A percentile compares a stretch with the other conserved stretches of the same genome.
phyloP scores from a whole-genome alignment of 2,113 vertebrate genomes.

The Pyrgilauda ruficollis region DNA sequence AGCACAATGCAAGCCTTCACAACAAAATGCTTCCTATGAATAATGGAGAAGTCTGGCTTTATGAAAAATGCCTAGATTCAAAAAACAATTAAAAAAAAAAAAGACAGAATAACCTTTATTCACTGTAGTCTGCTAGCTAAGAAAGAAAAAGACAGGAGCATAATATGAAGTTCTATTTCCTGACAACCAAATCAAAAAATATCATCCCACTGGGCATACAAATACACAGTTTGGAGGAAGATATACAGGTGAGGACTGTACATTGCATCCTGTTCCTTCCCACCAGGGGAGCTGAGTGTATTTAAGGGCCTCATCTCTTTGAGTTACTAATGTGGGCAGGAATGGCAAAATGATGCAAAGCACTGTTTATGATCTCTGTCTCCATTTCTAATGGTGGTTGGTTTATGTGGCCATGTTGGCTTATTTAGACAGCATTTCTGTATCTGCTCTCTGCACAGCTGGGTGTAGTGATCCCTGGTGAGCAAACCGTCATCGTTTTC shows the following conservation, averaged over 20 bases:
- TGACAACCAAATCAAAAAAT: constrained; percentile 29
- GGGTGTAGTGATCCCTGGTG: neutral
- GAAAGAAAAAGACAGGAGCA: neutral
- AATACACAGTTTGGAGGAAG: neutral
- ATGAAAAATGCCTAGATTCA: neutral
- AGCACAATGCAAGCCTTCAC: neutral
- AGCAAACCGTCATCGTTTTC: neutral
- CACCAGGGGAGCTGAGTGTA: neutral
- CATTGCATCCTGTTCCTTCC: neutral
- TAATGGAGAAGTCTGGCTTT: constrained; percentile 6
- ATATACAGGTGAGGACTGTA: neutral
- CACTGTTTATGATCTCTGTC: neutral
- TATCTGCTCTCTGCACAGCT: neutral
- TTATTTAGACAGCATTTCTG: neutral
- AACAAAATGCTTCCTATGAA: neutral
- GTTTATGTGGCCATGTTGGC: neutral
- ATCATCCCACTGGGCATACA: neutral
- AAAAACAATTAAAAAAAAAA: neutral
- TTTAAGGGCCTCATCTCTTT: neutral
- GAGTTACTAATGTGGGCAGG: constrained; percentile 33
- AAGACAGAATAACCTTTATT: neutral
- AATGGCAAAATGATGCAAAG: constrained; percentile 12
- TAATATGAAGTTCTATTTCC: neutral
- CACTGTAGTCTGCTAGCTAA: neutral
- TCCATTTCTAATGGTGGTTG: neutral